Evolutionary conservation across 2,888 invertebrate genomes (phyloP).

Genomic region (Eupithecia vulgata): DNA sequence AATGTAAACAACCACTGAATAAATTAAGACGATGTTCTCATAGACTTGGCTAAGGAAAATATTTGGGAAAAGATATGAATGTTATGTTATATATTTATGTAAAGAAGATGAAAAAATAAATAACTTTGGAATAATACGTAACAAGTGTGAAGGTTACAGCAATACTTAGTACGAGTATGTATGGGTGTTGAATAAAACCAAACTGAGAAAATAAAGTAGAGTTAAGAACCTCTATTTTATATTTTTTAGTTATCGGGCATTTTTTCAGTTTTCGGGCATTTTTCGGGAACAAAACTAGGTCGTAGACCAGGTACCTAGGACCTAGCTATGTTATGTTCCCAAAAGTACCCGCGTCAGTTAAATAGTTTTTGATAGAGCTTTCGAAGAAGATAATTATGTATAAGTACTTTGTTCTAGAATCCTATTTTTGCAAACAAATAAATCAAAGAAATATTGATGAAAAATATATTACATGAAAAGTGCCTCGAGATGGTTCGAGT

Average conservation of each 20-base stretch:
- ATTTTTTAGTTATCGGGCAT: too few relatives aligned
- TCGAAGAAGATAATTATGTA: neutral
- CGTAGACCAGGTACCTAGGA: too few relatives aligned
- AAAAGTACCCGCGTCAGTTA: too few relatives aligned
- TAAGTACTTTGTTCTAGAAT: neutral
- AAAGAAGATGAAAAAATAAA: neutral
- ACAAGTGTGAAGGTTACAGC: neutral
- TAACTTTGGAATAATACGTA: neutral
- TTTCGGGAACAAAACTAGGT: too few relatives aligned
- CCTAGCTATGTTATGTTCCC: too few relatives aligned
- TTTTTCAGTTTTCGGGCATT: too few relatives aligned
- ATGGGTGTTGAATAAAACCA: neutral
- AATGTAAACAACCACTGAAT: slow-evolving; percentile 30
- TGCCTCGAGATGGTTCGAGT: too few relatives aligned
- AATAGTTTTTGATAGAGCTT: too few relatives aligned
- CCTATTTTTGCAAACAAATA: neutral
- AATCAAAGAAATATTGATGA: neutral
- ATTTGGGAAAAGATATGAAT: slow-evolving; percentile 17
- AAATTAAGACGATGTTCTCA: slow-evolving; percentile 31
- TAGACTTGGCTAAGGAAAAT: slow-evolving; percentile 21
- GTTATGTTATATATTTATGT: slow-evolving; percentile 7
- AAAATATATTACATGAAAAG: too few relatives aligned
- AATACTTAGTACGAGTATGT: neutral
- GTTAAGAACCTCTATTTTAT: too few relatives aligned
- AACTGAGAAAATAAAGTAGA: neutral